Base-by-base conservation (phyloP, 2,888 invertebrate genomes). In the Lepidochitona cinerea region DNA sequence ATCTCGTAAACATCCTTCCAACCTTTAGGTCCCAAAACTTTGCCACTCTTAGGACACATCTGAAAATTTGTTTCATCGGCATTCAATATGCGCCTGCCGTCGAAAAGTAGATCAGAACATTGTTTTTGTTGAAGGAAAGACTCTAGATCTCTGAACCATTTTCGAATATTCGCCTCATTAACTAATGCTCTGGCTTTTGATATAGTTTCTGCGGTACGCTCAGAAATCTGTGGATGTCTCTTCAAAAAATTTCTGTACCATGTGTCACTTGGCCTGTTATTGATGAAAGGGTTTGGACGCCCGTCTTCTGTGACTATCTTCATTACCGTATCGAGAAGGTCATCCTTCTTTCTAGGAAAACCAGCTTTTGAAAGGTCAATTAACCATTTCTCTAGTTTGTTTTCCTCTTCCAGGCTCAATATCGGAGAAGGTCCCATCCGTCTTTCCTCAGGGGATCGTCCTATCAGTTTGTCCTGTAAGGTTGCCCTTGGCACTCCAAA, bases 211-310 rank as follows among this genome's bases (percentile, higher is more conserved):
- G 72, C 54, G 5, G 23, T 41, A 3, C 75, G 33, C n/a, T 54
- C 41, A 9, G 37, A 12, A 1, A 72, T 23, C 4, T 65, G 35
- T 18, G 75, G 69, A 52, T 72, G 66, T 9, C 72, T 33, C n/a
- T 35, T 36, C 41, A 53, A 66, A 37, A 77, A 75, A 12, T 23
- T 68, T 18, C 68, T 72, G 41, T 64, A 76, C 76, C 74, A 76
- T 29, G 70, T 68, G 23, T 72, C 53, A 12, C 74, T 72, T 14
- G 76, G 74, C 35, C 49, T 69, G 70, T 74, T 72, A 41, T 74
- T 52, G 35, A 52, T 69, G 66, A 76, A 76, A 14, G 72, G 72
- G 23, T 41, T 74, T 37, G 49, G 36, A 1, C 72, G n/a, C 6
- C 68, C 52, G 41, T 74, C 72, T 35, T 37, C 26, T 32, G 69